These are phyloP conservation scores for Caenorhabditis latens DNA, from an alignment of 1,140 invertebrate species.

Conservation along the genomic window DNA sequence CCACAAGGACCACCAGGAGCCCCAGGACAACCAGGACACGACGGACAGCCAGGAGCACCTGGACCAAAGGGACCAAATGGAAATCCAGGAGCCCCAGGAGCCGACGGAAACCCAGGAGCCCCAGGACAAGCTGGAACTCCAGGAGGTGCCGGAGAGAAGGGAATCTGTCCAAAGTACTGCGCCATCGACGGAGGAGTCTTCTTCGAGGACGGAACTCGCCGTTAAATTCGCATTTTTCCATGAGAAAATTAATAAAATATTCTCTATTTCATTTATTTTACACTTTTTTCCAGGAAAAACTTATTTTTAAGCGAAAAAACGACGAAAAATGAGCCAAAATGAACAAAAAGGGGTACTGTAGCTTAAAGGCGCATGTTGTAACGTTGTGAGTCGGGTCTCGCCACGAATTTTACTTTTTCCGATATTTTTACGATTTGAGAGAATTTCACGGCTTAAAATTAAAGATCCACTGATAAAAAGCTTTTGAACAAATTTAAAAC, in stretches of 20 bases:
- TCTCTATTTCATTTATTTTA: neutral
- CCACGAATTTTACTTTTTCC: no score
- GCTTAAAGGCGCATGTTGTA: no score
- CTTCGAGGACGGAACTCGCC: slow-evolving; percentile 76
- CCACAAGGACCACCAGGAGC: slow-evolving; percentile 50
- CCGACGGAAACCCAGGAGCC: slow-evolving; percentile 58
- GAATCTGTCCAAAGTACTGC: slow-evolving; percentile 75
- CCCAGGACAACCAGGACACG: slow-evolving; percentile 58
- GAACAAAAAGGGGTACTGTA: no score
- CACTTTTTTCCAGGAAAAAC: neutral
- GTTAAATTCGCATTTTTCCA: slow-evolving; percentile 59
- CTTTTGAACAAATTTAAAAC: no score
- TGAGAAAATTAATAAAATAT: slow-evolving; percentile 5
- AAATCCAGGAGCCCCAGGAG: slow-evolving; percentile 59
- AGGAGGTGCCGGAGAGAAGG: slow-evolving; percentile 69
- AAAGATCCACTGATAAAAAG: no score
- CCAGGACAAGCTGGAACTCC: slow-evolving; percentile 59
- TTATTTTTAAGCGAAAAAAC: no score
- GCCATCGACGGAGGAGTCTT: slow-evolving; percentile 76
- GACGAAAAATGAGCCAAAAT: no score
- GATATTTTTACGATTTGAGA: no score
- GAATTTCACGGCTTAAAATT: no score
- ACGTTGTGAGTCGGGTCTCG: no score
- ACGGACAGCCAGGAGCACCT: slow-evolving; percentile 35
- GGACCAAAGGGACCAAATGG: slow-evolving; percentile 57